Percentiles rank a stretch among this genome's conserved stretches.
These are phyloP conservation scores for Enchytraeus crypticus DNA, from an alignment of 2,888 invertebrate genomes.

Conservation along the genomic window DNA sequence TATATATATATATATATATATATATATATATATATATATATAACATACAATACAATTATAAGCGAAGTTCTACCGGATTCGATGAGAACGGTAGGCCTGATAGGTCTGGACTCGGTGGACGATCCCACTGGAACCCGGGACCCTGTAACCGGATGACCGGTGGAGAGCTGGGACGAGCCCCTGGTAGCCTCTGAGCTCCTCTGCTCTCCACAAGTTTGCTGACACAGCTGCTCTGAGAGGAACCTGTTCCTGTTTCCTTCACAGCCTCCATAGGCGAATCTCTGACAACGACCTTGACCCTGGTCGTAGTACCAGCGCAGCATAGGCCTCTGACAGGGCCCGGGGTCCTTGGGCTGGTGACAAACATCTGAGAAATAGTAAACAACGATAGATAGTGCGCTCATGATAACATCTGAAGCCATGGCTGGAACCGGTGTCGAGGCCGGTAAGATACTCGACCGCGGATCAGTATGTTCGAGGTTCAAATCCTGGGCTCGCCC, in stretches of 20 bases:
- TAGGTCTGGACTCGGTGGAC: neutral
- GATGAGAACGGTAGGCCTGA: too few relatives aligned
- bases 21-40: too few relatives aligned
- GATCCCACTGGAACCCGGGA: neutral
- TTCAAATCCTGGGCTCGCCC: too few relatives aligned
- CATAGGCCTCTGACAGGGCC: slow-evolving; percentile 8
- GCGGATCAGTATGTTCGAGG: too few relatives aligned
- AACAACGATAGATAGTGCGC: neutral
- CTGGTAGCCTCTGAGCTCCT: too few relatives aligned
- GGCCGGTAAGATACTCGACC: too few relatives aligned
- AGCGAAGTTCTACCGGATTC: too few relatives aligned
- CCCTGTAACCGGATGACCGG: neutral
- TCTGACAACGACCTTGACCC: neutral
- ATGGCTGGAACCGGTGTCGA: too few relatives aligned
- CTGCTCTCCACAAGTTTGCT: neutral
- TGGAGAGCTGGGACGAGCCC: too few relatives aligned
- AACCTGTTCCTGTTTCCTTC: slow-evolving; percentile 16
- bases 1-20: too few relatives aligned
- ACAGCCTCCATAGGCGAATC: slow-evolving; percentile 18
- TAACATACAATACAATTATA: too few relatives aligned
- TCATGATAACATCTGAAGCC: too few relatives aligned
- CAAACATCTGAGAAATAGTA: slow-evolving; percentile 8
- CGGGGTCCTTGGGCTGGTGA: slow-evolving; percentile 8
- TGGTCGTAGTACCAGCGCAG: slow-evolving; percentile 14
- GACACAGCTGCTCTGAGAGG: slow-evolving; percentile 7